Percentiles rank a stretch among this genome's conserved stretches.
Evolutionary conservation across 2,888 invertebrate genomes (phyloP).

Genomic region (Caenorhabditis becei): DNA sequence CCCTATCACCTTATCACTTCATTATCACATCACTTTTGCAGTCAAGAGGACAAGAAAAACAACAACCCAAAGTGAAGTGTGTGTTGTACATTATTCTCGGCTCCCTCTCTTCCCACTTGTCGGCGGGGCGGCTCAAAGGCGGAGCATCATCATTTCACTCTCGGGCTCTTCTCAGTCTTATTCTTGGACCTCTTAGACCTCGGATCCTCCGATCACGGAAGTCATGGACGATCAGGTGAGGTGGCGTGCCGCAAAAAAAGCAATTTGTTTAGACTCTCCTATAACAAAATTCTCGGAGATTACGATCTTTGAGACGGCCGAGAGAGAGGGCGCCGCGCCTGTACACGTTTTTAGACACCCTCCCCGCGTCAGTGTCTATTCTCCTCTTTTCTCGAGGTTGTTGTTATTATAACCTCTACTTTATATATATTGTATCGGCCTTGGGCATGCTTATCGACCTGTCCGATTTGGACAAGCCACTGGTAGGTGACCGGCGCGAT

Average conservation of each 20-base stretch:
- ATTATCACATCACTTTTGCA: background rate
- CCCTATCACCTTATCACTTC: background rate
- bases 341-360: constrained; percentile 53
- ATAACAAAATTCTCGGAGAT: constrained; percentile 55
- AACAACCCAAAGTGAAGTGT: constrained; percentile 25
- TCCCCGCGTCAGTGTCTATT: background rate
- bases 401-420: constrained; percentile 57
- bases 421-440: no score
- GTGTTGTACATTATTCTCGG: constrained; percentile 26
- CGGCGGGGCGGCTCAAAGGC: constrained; percentile 37
- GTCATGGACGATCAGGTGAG: constrained; percentile 55
- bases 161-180: constrained; percentile 1
- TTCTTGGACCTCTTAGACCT: constrained; percentile 2
- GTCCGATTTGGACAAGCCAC: constrained; percentile 59
- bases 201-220: background rate
- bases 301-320: constrained; percentile 41
- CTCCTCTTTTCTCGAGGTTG: constrained; percentile 2
- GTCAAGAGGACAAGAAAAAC: constrained; percentile 14
- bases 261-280: constrained; percentile 45
- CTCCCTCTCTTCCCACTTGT: constrained; percentile 53
- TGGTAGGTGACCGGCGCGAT: constrained; percentile 22
- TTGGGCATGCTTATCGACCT: constrained; percentile 48
- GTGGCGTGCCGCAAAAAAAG: constrained; percentile 46
- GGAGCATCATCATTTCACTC: constrained; percentile 21
- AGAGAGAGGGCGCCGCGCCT: constrained; percentile 37